Evolutionary conservation across 1,140 invertebrate species (phyloP).

Genomic region (Drosophila sproati): DNA sequence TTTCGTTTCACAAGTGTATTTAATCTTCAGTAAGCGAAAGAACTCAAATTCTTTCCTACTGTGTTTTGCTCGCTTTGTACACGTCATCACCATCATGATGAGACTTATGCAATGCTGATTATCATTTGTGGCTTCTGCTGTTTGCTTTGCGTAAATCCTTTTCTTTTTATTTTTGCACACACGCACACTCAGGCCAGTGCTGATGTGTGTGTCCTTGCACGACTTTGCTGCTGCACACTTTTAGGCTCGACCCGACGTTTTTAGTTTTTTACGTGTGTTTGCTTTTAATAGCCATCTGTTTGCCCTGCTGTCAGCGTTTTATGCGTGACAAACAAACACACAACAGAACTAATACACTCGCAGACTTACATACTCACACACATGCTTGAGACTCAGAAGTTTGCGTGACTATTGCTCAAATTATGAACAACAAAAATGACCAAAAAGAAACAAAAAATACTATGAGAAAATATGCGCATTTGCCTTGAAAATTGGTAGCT

Average conservation of each 20-base stretch:
- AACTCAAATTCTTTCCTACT: too few relatives aligned
- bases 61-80: constrained; percentile 23
- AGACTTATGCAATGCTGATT: constrained; percentile 34
- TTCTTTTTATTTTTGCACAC: constrained; percentile 44
- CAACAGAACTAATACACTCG: constrained; percentile 46
- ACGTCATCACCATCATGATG: constrained; percentile 41
- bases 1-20: constrained; percentile 1
- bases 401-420: constrained; percentile 68
- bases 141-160: constrained; percentile 65
- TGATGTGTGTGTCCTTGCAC: constrained; percentile 60
- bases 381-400: constrained; percentile 50
- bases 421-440: constrained; percentile 48
- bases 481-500: constrained; percentile 55
- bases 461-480: constrained; percentile 55
- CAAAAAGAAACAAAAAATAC: constrained; percentile 12
- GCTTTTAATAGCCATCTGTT: constrained; percentile 78
- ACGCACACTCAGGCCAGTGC: constrained; percentile 13
- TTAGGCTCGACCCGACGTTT: constrained; percentile 55
- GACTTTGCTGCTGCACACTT: constrained; percentile 61
- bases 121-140: constrained; percentile 62
- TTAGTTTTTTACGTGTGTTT: constrained; percentile 72
- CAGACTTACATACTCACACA: constrained; percentile 12
- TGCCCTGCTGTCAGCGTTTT: constrained; percentile 78
- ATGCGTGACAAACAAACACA: constrained; percentile 75
- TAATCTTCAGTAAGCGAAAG: background rate